These are phyloP conservation scores for Apocheima hispidaria DNA, from an alignment of 2,888 invertebrate species.

Conservation along the genomic window DNA sequence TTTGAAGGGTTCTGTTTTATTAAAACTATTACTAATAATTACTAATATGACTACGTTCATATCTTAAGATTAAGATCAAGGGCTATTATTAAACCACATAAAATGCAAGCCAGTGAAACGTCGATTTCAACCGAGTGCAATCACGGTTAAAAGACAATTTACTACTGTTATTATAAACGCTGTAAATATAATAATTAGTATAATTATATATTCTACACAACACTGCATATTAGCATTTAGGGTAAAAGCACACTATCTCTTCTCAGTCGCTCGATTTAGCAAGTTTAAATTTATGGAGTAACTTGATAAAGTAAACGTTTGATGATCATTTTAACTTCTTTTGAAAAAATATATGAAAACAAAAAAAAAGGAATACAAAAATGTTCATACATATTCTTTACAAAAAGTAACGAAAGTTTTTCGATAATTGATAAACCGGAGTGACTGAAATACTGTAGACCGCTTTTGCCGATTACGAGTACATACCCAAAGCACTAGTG, in stretches of 20 bases:
- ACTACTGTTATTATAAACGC: neutral
- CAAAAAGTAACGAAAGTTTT: too few relatives aligned
- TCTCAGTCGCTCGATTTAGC: neutral
- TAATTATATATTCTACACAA: neutral
- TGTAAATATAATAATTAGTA: neutral
- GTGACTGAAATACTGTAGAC: neutral
- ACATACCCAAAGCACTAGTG: conserved; percentile 50
- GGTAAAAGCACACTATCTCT: neutral
- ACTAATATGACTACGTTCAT: neutral
- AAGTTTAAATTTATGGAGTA: too few relatives aligned
- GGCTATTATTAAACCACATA: neutral
- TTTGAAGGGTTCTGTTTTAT: neutral
- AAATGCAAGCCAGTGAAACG: conserved; percentile 1
- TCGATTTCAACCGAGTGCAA: neutral
- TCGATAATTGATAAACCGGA: neutral
- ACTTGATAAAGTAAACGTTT: neutral
- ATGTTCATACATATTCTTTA: too few relatives aligned
- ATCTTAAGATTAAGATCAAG: conserved; percentile 4
- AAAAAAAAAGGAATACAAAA: too few relatives aligned
- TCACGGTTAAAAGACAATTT: neutral
- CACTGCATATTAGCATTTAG: conserved; percentile 2
- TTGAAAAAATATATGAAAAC: too few relatives aligned
- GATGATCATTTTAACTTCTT: too few relatives aligned
- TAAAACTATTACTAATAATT: neutral
- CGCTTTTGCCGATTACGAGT: conserved; percentile 37